These are phyloP conservation scores for Drosophila suboccidentalis DNA, from an alignment of 2,888 invertebrate genomes.

Conservation along the genomic window DNA sequence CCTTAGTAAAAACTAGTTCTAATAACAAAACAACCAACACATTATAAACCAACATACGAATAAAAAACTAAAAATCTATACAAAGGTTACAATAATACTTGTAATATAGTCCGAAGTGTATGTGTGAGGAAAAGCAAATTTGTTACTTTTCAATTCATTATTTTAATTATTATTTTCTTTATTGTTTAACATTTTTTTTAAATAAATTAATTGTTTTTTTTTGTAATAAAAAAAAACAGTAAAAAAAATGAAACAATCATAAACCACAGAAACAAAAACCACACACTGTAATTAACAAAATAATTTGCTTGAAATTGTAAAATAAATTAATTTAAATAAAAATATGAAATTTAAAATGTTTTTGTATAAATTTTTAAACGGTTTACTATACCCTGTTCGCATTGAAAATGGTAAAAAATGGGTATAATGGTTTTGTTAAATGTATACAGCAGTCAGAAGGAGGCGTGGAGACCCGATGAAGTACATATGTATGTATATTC, in stretches of 20 bases:
- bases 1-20: conserved; percentile 77
- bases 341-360: conserved; percentile 63
- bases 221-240: conserved; percentile 47
- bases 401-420: not conserved
- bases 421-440: not conserved
- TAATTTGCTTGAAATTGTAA: conserved; percentile 74
- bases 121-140: conserved; percentile 20
- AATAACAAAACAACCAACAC: conserved; percentile 44
- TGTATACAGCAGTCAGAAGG: not conserved
- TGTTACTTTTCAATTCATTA: conserved; percentile 52
- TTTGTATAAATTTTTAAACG: not conserved
- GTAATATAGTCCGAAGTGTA: conserved; percentile 67
- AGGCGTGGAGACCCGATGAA: too few relatives aligned
- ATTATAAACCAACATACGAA: conserved; percentile 33
- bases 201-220: conserved; percentile 56
- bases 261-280: conserved; percentile 44
- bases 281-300: conserved; percentile 74
- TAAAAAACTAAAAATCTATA: conserved; percentile 53
- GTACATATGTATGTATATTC: too few relatives aligned
- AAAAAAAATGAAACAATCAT: conserved; percentile 47
- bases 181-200: conserved; percentile 49
- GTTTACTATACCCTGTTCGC: not conserved
- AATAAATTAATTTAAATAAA: conserved; percentile 78
- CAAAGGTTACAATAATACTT: conserved; percentile 63
- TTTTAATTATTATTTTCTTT: conserved; percentile 43